Conservation (phyloP, 2,888 invertebrate genomes). For the Pammene fasciana region DNA sequence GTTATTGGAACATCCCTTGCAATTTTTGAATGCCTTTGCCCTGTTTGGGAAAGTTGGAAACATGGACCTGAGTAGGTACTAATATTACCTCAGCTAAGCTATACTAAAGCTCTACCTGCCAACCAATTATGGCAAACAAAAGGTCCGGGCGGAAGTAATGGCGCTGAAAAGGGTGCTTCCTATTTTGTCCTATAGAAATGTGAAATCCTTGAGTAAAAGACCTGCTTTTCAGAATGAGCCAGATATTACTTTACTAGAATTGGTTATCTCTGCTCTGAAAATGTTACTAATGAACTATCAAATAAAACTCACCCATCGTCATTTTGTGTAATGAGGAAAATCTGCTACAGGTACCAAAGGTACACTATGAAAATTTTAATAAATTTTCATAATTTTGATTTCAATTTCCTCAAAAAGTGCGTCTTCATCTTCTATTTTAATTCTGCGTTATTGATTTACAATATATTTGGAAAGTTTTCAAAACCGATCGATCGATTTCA, state of each 20-base stretch:
- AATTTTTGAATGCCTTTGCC: too few species aligned
- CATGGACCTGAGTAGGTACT: too few species aligned
- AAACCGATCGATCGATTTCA: conserved; percentile 55
- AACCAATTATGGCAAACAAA: background rate
- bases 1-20: too few species aligned
- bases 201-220: too few species aligned
- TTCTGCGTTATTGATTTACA: conserved; percentile 22
- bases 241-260: too few species aligned
- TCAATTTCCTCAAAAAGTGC: conserved; percentile 40
- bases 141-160: background rate
- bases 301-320: conserved; percentile 70
- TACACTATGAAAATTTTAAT: conserved; percentile 60
- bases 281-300: background rate
- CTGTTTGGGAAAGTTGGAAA: too few species aligned
- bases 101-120: background rate
- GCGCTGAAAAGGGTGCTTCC: background rate
- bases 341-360: conserved; percentile 39
- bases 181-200: background rate
- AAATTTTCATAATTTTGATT: conserved; percentile 63
- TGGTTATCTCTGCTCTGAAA: background rate
- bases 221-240: too few species aligned
- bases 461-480: conserved; percentile 29
- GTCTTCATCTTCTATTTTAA: conserved; percentile 26
- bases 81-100: background rate
- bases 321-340: conserved; percentile 51